phyloP scores from a whole-genome alignment of 2,113 vertebrate species.

The Phrynocephalus versicolor region DNA sequence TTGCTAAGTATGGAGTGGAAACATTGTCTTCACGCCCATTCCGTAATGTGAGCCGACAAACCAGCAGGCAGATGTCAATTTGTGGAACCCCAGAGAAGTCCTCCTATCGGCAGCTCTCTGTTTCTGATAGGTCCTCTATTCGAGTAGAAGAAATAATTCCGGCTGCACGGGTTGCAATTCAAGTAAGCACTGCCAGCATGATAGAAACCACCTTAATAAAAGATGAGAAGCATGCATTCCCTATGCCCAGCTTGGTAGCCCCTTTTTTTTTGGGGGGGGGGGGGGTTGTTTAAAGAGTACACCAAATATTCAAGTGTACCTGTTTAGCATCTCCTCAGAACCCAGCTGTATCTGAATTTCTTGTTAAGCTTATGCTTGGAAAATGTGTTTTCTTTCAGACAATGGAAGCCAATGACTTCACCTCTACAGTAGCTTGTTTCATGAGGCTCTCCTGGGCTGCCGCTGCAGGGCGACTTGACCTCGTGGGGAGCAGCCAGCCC shows the following conservation, averaged over 20 bases:
- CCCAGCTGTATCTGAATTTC: not conserved
- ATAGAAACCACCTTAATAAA: not conserved
- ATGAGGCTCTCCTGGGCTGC: slow-evolving; percentile 98
- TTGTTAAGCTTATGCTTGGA: not conserved
- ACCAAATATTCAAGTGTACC: not conserved
- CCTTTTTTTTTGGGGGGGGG: too few species aligned
- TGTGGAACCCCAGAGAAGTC: slow-evolving; percentile 96
- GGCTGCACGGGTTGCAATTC: slow-evolving; percentile 95
- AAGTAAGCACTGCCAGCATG: slow-evolving; percentile 73
- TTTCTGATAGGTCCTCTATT: slow-evolving; percentile 97
- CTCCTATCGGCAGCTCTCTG: slow-evolving; percentile 92
- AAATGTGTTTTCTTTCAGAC: slow-evolving; percentile 76
- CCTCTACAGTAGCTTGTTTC: slow-evolving; percentile 95
- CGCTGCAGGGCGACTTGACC: slow-evolving; percentile 92
- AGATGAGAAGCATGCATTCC: too few species aligned
- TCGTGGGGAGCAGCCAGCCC: slow-evolving; percentile 95
- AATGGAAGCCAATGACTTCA: slow-evolving; percentile 97
- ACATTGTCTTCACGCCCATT: slow-evolving; percentile 94
- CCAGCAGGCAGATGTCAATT: slow-evolving; percentile 90
- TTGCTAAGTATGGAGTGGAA: slow-evolving; percentile 88
- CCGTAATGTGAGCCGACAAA: slow-evolving; percentile 86
- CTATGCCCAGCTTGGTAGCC: too few species aligned
- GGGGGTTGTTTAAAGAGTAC: too few species aligned
- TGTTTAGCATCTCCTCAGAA: not conserved
- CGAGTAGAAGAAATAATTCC: slow-evolving; percentile 97